A percentile compares a stretch with the other conserved stretches of the same genome.
These are phyloP conservation scores for Noctuana brunneofusca DNA, from an alignment of 2,888 invertebrate species.

Conservation along the genomic window DNA sequence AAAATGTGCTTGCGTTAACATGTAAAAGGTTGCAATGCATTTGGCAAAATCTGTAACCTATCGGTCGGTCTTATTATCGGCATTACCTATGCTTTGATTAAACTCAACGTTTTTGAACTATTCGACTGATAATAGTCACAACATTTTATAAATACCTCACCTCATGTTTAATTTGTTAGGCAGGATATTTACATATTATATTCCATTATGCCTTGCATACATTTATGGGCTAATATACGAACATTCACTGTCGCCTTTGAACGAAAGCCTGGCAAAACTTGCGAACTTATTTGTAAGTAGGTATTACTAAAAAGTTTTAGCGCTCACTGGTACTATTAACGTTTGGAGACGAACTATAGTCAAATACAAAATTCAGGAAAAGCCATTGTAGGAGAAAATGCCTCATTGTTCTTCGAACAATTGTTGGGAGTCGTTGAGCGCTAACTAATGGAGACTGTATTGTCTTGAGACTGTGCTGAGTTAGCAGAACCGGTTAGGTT, in stretches of 20 bases:
- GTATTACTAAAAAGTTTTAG: background rate
- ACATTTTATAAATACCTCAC: too few species aligned
- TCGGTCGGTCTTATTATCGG: too few species aligned
- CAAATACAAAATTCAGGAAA: constrained; percentile 78
- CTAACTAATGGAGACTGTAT: constrained; percentile 76
- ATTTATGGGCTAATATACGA: too few species aligned
- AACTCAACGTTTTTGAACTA: too few species aligned
- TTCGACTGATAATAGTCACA: too few species aligned
- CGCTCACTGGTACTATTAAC: background rate
- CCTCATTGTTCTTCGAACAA: constrained; percentile 68
- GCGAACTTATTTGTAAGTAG: background rate
- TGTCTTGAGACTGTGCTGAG: constrained; percentile 63
- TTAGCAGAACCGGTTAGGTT: constrained; percentile 52
- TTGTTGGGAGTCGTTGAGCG: constrained; percentile 65
- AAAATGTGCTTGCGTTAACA: too few species aligned
- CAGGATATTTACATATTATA: too few species aligned
- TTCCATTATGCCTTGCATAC: too few species aligned
- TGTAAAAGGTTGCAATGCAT: too few species aligned
- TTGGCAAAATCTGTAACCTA: too few species aligned
- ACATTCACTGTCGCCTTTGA: background rate
- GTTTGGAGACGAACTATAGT: constrained; percentile 65
- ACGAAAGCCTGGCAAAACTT: background rate
- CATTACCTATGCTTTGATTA: too few species aligned
- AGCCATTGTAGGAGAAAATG: constrained; percentile 75
- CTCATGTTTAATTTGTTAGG: too few species aligned